Evolutionary conservation across 2,797 vertebrate genomes (phyloP).

Genomic region (Scomberomorus guttatus): DNA sequence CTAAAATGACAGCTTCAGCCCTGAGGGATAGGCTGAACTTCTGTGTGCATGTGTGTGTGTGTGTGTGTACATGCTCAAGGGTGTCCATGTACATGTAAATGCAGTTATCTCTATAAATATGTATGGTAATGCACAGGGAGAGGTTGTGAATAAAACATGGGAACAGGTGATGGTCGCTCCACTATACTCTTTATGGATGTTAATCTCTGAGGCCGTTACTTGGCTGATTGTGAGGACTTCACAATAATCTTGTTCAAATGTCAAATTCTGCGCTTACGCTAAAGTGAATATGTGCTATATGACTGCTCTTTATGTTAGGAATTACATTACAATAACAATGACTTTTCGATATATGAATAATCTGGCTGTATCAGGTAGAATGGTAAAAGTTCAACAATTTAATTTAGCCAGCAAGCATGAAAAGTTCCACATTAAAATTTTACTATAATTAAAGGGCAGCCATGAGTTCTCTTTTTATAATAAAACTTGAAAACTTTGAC

Average conservation of each 20-base stretch:
- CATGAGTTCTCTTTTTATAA: constrained; percentile 13
- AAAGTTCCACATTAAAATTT: constrained; percentile 39
- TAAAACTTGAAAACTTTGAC: constrained; percentile 27
- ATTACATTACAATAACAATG: constrained; percentile 39
- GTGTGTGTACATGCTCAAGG: constrained; percentile 29
- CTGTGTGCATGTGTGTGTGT: constrained; percentile 30
- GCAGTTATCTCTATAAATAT: constrained; percentile 77
- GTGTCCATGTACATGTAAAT: constrained; percentile 71
- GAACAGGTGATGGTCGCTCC: constrained; percentile 55
- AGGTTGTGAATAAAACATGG: constrained; percentile 79
- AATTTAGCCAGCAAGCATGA: constrained; percentile 6
- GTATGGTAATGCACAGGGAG: constrained; percentile 70
- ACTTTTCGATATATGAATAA: constrained; percentile 12
- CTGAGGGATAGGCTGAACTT: constrained; percentile 75
- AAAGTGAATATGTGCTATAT: constrained; percentile 24
- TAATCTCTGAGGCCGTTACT: constrained; percentile 65
- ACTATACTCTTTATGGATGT: constrained; percentile 63
- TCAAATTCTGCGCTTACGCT: constrained; percentile 36
- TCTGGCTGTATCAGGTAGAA: background rate
- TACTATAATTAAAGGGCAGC: constrained; percentile 39
- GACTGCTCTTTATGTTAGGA: constrained; percentile 19
- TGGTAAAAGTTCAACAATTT: constrained; percentile 2
- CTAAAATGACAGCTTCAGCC: constrained; percentile 73
- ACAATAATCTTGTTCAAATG: constrained; percentile 63
- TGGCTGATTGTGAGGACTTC: constrained; percentile 57